Percentiles rank a stretch among this genome's conserved stretches.
These are phyloP conservation scores for Percina caprodes DNA, from an alignment of 2,113 vertebrate genomes.

Conservation along the genomic window DNA sequence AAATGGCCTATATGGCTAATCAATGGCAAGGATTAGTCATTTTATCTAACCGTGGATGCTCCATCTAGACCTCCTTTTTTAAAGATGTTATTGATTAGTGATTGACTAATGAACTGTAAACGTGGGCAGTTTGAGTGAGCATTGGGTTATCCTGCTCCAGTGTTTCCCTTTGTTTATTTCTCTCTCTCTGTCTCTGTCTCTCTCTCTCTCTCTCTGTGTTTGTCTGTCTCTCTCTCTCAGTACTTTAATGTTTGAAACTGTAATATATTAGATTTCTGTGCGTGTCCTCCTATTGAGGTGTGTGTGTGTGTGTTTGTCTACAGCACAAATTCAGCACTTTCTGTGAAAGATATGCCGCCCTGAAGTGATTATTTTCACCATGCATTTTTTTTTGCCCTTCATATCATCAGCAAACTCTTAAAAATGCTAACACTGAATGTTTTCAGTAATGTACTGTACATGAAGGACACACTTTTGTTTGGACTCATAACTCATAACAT, in stretches of 20 bases:
- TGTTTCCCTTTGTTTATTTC: too few species aligned
- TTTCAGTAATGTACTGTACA: conserved; percentile 27
- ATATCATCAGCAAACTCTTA: conserved; percentile 47
- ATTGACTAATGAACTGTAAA: conserved; percentile 53
- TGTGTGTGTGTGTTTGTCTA: conserved; percentile 51
- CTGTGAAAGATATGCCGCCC: conserved; percentile 35
- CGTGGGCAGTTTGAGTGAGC: neutral
- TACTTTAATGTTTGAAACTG: conserved; percentile 44
- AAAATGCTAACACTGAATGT: conserved; percentile 51
- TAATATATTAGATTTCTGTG: conserved; percentile 52
- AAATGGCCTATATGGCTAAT: conserved; percentile 61
- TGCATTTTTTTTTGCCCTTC: conserved; percentile 41
- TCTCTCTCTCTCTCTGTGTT: too few species aligned
- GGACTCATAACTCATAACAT: conserved; percentile 30
- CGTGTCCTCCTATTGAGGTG: conserved; percentile 51
- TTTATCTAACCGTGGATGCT: conserved; percentile 40
- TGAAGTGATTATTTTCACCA: conserved; percentile 44
- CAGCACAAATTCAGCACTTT: conserved; percentile 73
- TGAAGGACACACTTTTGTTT: conserved; percentile 22
- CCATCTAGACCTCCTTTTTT: conserved; percentile 37
- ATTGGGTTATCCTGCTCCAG: too few species aligned
- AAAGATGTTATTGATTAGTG: conserved; percentile 61
- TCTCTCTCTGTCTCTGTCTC: too few species aligned
- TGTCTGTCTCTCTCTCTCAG: neutral
- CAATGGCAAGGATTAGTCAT: conserved; percentile 49